Conservation (phyloP, 2,888 invertebrate genomes). For the Gymnoscelis rufifasciata region DNA sequence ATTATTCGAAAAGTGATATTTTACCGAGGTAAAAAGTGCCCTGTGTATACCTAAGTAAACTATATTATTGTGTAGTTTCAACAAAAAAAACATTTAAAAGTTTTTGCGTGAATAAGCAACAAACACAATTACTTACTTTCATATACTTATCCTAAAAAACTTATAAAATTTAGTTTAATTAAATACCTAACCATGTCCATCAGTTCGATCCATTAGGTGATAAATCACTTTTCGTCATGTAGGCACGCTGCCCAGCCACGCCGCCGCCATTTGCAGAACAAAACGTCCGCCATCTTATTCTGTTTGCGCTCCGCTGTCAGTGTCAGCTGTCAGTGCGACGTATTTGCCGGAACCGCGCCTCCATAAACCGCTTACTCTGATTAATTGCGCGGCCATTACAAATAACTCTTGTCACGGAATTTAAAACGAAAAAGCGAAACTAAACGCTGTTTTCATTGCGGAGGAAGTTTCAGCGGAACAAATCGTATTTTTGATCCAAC, state of each 20-base stretch:
- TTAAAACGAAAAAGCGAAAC: conserved; percentile 43
- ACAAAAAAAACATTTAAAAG: no score
- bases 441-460: conserved; percentile 42
- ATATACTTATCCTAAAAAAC: no score
- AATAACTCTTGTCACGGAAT: conserved; percentile 23
- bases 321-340: conserved; percentile 46
- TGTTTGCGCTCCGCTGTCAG: conserved; percentile 37
- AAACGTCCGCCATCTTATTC: conserved; percentile 38
- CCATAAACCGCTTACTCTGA: conserved; percentile 68
- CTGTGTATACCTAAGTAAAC: no score
- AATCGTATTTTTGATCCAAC: conserved; percentile 44
- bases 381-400: conserved; percentile 49
- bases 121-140: no score
- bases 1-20: no score
- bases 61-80: no score
- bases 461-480: conserved; percentile 34
- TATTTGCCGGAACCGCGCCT: conserved; percentile 57
- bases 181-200: neutral
- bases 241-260: conserved; percentile 42
- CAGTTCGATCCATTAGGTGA: conserved; percentile 13
- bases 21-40: no score
- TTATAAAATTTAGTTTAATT: neutral
- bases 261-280: conserved; percentile 51
- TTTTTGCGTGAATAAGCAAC: no score
- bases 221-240: conserved; percentile 30